Evolutionary conservation across 2,888 invertebrate genomes (phyloP), one percentile per base, ranked within the genome.

Genomic region (Pardosa pseudoannulata): DNA sequence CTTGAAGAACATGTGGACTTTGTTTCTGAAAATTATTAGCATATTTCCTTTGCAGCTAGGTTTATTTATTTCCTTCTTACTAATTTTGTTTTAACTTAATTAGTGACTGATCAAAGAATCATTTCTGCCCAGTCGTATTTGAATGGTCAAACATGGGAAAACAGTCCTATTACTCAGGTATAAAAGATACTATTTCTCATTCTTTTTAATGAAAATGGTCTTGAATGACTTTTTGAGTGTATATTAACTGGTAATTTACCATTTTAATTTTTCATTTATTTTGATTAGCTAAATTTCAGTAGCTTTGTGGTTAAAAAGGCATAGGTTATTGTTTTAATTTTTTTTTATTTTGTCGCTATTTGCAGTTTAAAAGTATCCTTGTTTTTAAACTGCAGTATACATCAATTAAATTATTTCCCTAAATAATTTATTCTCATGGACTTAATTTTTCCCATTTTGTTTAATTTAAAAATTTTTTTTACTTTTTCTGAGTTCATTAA

Each of bases 71-170:
- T 70, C 80, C 41, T 80, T 68, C 50, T 46, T 83, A 83, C 82
- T 83, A 83, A 83, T 83, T 83, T 76, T 83, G 64, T 83, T 81
- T 81, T 81, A 81, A 81, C 74, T 81, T 76, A 71, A 83, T 83
- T 83, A 83, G 76, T 70, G 75, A 65, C 76, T 76, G 76, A 64
- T 67, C 82, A 83, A 82, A 76, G 76, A 76, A 50, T 65, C 76
- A 70, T 73, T 62, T 65, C 82, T 76, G 76, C 32, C 75, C 82
- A 71, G 82, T 76, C 76, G 71, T 83, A 76, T 72, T 76, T 71
- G 75, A 83, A 83, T 83, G 82, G 76, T 76, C 71, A 72, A 50
- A 80, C 74, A 76, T 46, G 76, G 75, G 78, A 72, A 71, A 76
- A 72, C 76, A 76, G 75, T 62, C 39, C 56, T 81, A 68, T 67